Percentiles rank a stretch among this genome's conserved stretches.
phyloP scores from a whole-genome alignment of 2,113 vertebrate species.

The Piaya cayana region DNA sequence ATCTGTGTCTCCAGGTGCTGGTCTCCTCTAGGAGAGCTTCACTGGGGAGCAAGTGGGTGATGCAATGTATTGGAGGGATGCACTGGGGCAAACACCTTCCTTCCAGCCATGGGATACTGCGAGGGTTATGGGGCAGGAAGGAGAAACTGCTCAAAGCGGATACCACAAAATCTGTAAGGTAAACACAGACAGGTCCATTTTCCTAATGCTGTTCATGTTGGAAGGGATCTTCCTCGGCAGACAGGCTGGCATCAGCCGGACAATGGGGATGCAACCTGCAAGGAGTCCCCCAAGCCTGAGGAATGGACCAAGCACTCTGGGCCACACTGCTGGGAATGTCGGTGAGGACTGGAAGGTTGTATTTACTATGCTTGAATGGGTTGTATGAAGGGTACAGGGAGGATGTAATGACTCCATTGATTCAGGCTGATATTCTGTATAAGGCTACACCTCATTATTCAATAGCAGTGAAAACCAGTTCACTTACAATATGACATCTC shows the following conservation, averaged over 20 bases:
- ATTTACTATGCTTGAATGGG: background rate
- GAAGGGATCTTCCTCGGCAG: background rate
- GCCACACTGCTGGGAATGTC: background rate
- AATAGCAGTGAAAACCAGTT: background rate
- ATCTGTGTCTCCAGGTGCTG: background rate
- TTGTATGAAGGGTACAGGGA: background rate
- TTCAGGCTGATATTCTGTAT: background rate
- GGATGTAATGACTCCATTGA: no score
- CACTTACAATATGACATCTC: background rate
- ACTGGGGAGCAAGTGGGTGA: no score
- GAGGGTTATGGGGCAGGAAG: background rate
- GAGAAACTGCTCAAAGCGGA: background rate
- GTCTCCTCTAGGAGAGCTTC: background rate
- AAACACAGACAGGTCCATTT: background rate
- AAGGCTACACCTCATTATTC: background rate
- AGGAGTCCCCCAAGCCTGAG: no score
- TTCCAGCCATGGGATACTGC: background rate
- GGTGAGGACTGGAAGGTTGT: background rate
- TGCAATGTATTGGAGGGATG: background rate
- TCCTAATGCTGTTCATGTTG: fast-evolving
- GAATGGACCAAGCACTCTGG: background rate
- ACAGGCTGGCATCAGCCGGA: background rate
- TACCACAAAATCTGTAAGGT: background rate
- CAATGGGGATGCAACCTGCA: no score
- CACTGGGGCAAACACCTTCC: fast-evolving